Evolutionary conservation across 2,113 vertebrate genomes (phyloP).

Genomic region (Patagioenas fasciata): DNA sequence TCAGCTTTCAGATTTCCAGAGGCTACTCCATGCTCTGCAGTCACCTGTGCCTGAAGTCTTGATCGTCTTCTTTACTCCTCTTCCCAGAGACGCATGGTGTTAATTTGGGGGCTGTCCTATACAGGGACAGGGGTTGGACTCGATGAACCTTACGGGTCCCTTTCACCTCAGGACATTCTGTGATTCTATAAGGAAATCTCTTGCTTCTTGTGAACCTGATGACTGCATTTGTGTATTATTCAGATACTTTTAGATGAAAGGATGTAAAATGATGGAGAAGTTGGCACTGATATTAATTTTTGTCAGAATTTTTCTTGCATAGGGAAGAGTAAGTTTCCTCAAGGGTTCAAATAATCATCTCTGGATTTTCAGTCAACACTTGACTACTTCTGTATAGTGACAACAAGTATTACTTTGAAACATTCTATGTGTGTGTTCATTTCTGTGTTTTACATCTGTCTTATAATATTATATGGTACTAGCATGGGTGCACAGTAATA

Average conservation of each 20-base stretch:
- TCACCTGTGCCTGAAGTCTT: not conserved
- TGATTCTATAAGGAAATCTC: not conserved
- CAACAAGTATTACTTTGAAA: not conserved
- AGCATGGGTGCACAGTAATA: not conserved
- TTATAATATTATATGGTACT: not conserved
- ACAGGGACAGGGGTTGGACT: too few species aligned
- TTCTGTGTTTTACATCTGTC: not conserved
- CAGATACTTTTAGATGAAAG: not conserved
- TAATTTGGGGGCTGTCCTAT: too few species aligned
- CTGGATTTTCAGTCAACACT: not conserved
- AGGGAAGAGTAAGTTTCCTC: not conserved
- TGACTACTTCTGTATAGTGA: not conserved
- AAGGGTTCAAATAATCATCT: not conserved
- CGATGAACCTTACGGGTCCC: too few species aligned
- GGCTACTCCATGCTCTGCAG: not conserved
- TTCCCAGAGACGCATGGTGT: too few species aligned
- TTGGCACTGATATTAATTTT: not conserved
- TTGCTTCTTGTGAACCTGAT: not conserved
- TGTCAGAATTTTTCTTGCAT: not conserved
- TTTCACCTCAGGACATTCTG: not conserved
- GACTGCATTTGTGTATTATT: not conserved
- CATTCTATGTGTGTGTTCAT: not conserved
- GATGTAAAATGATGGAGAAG: not conserved
- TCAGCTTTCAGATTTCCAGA: not conserved
- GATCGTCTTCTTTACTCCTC: not conserved